Evolutionary conservation across 1,140 invertebrate genomes (phyloP).

Genomic region (Argopecten irradians): DNA sequence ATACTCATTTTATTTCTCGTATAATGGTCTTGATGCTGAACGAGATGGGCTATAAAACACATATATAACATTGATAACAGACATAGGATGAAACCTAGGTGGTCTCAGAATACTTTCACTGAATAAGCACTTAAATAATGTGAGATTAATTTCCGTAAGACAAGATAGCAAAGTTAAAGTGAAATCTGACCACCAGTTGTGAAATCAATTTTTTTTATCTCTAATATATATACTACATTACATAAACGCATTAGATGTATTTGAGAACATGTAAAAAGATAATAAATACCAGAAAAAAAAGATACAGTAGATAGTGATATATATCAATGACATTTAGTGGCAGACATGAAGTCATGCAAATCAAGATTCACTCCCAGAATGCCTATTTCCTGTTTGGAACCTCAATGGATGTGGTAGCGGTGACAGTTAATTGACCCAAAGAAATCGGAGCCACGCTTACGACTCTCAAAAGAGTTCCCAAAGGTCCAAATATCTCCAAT

Average conservation of each 20-base stretch:
- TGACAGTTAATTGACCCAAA: neutral
- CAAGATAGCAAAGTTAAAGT: neutral
- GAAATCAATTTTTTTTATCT: neutral
- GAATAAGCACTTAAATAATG: neutral
- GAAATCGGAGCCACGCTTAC: neutral
- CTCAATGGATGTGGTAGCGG: neutral
- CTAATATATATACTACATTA: neutral
- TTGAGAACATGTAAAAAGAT: neutral
- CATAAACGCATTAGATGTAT: neutral
- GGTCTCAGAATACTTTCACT: neutral
- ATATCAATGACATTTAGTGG: neutral
- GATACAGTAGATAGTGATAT: neutral
- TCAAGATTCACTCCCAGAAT: neutral
- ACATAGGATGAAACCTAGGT: neutral
- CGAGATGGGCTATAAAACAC: neutral
- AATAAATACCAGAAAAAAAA: neutral
- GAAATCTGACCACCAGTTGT: neutral
- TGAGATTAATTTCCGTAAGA: neutral
- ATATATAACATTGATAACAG: neutral
- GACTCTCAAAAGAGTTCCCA: neutral
- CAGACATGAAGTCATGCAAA: neutral
- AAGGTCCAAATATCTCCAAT: neutral
- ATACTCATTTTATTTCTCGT: slow-evolving; percentile 9
- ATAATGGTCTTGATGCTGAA: neutral
- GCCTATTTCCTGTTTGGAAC: neutral